These are phyloP conservation scores for Fregata magnificens DNA, from an alignment of 2,113 vertebrate species.

Conservation along the genomic window DNA sequence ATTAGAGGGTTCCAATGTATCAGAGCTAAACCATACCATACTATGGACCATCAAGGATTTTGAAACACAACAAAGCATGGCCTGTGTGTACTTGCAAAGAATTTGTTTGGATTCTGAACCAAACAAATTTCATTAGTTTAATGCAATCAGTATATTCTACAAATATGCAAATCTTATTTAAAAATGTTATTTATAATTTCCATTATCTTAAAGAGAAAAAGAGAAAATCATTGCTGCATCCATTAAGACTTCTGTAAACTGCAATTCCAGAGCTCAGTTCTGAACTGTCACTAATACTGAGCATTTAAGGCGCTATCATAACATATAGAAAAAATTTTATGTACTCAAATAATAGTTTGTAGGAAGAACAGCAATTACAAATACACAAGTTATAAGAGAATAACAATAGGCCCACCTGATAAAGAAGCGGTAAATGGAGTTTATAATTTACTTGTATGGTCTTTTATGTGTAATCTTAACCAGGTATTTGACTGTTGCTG, in stretches of 20 bases:
- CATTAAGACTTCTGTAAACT: neutral
- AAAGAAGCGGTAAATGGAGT: neutral
- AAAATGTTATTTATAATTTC: neutral
- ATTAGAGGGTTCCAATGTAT: neutral
- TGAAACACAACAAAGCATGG: neutral
- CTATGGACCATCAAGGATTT: rapidly evolving
- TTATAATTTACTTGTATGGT: neutral
- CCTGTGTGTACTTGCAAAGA: rapidly evolving
- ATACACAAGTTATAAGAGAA: neutral
- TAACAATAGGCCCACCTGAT: neutral
- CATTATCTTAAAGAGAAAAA: neutral
- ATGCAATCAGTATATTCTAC: neutral
- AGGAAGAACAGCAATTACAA: neutral
- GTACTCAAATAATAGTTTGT: neutral
- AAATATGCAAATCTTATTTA: neutral
- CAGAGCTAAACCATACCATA: neutral
- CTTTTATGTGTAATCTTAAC: neutral
- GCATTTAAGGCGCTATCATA: neutral
- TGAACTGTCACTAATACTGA: neutral
- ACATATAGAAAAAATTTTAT: rapidly evolving
- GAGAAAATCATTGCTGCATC: neutral
- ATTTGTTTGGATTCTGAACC: neutral
- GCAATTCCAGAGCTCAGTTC: neutral
- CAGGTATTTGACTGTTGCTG: neutral
- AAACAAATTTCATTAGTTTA: neutral